phyloP scores from a whole-genome alignment of 2,113 vertebrate genomes.

The Percina caprodes region DNA sequence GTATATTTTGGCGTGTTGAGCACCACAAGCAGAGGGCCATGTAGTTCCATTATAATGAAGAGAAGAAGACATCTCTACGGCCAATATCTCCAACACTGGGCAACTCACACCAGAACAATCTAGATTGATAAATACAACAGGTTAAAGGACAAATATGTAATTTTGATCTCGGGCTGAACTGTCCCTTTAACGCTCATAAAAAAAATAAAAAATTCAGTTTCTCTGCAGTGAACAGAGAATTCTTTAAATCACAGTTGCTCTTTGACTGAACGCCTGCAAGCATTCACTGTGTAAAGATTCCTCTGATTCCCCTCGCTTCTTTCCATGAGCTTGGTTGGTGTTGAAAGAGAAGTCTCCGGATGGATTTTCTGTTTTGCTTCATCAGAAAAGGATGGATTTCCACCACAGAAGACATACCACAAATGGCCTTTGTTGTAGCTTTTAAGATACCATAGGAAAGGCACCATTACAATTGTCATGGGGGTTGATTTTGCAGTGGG shows the following conservation, averaged over 20 bases:
- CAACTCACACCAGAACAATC: no score
- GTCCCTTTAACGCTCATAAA: no score
- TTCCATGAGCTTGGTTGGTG: background rate
- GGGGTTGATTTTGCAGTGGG: slow-evolving; percentile 5
- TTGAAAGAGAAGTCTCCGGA: background rate
- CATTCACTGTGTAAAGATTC: background rate
- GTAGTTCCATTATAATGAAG: no score
- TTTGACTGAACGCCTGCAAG: background rate
- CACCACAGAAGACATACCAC: background rate
- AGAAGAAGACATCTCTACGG: no score
- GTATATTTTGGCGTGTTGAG: no score
- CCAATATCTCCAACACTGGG: no score
- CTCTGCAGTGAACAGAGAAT: background rate
- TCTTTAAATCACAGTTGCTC: background rate
- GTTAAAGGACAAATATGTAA: no score
- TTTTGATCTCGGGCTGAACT: no score
- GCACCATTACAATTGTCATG: slow-evolving; percentile 14
- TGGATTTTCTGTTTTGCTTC: background rate
- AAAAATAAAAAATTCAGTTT: background rate
- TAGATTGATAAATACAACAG: no score
- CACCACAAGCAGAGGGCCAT: no score
- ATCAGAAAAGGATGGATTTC: slow-evolving; percentile 1
- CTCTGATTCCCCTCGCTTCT: background rate
- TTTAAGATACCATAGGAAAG: slow-evolving; percentile 1
- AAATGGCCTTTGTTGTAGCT: slow-evolving; percentile 25